Base-by-base conservation (phyloP, 2,888 invertebrate genomes). In the Philereme vetulata region DNA sequence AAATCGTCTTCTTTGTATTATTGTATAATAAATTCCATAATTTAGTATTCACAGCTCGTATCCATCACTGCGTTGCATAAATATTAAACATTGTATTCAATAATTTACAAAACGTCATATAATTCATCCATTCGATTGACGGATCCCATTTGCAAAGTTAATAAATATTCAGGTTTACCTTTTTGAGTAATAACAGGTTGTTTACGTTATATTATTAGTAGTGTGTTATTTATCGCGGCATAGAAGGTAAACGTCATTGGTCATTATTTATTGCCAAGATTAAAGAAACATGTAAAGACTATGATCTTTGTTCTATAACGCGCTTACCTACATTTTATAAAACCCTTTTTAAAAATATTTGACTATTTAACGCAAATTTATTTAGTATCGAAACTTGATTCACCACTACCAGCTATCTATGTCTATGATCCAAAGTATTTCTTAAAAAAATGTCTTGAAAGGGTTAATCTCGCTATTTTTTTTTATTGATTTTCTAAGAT, bases 101-200 rank as follows among this genome's bases (percentile, higher is more conserved):
- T 70, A 67, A 70, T 67, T 68, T 65, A 67, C 63, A 45, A 32
- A 52, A 62, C 62, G 67, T 68, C 70, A 71, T 64, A 71, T 71
- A 67, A 65, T 62, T 68, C 67, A 67, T 66, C 44, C 65, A 42
- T 32, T n/a, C 46, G 62, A 59, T 48, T 66, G 70, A 70, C 64
- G 67, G 65, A 67, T 63, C 62, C 63, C 63, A 64, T 67, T 66
- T 62, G 62, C 58, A 53, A 46, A 47, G 55, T 54, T 63, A 53
- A 67, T 65, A 60, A 64, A 67, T 64, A 66, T 67, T 58, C 65
- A 65, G 53, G 57, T 51, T 59, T 60, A 59, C 60, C 61, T 65
- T 62, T 66, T 58, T 55, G 62, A 61, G 60, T 51, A 51, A 51
- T 58, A 38, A 53, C 40, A 34, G 11, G 35, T n/a, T 46, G 33